phyloP scores from a whole-genome alignment of 2,888 invertebrate genomes.

The Hoplodrina blanda region DNA sequence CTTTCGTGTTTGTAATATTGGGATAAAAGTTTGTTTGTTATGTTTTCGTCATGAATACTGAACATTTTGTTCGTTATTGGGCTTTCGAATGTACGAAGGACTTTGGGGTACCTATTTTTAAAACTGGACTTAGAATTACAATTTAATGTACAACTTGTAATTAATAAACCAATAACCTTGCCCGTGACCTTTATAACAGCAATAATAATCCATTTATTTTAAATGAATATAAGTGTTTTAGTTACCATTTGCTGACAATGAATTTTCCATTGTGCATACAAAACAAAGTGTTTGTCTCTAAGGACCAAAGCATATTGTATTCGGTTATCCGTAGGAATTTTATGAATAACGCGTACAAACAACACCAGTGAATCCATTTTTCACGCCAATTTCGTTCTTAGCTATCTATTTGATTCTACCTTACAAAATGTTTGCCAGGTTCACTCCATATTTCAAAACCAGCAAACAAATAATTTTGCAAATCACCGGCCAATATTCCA shows the following conservation, averaged over 20 bases:
- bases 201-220: too few species aligned
- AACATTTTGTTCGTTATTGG: constrained; percentile 26
- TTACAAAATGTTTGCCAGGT: background rate
- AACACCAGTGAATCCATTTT: background rate
- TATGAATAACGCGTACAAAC: too few species aligned
- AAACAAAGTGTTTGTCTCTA: background rate
- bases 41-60: constrained; percentile 51
- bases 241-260: background rate
- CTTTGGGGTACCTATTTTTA: background rate
- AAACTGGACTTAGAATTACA: background rate
- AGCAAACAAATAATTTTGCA: constrained; percentile 43
- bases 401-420: background rate
- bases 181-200: background rate
- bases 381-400: background rate
- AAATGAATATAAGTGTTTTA: background rate
- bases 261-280: background rate
- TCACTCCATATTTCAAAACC: constrained; percentile 7
- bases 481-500: constrained; percentile 32
- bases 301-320: background rate
- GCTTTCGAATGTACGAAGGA: background rate
- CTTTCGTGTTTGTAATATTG: constrained; percentile 57
- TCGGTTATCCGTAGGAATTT: too few species aligned
- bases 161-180: too few species aligned
- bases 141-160: background rate
- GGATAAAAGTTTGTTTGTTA: constrained; percentile 53